Evolutionary conservation across 2,888 invertebrate species (phyloP).

Genomic region (Rhogogaster chlorosoma): DNA sequence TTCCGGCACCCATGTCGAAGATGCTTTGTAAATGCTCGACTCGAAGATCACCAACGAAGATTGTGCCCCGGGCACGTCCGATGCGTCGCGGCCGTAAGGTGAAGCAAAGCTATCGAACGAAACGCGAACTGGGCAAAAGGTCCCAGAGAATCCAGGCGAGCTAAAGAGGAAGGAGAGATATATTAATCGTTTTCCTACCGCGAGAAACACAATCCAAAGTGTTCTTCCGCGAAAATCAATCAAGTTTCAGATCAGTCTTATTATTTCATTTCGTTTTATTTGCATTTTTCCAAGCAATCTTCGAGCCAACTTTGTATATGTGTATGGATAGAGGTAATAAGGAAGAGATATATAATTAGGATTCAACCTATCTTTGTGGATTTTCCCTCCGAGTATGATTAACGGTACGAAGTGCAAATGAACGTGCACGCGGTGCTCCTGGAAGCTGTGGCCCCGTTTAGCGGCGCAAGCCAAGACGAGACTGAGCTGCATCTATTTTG

Average conservation of each 20-base stretch:
- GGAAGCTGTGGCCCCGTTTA: conserved; percentile 44
- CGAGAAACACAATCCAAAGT: neutral
- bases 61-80: conserved; percentile 69
- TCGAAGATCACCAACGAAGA: conserved; percentile 74
- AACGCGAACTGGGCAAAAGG: conserved; percentile 54
- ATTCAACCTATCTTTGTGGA: conserved; percentile 33
- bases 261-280: too few species aligned
- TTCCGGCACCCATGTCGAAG: conserved; percentile 32
- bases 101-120: conserved; percentile 69
- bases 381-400: conserved; percentile 32
- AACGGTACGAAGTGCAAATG: conserved; percentile 40
- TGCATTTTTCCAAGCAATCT: neutral
- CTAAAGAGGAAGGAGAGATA: neutral
- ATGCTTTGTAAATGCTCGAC: conserved; percentile 66
- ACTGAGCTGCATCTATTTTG: conserved; percentile 68
- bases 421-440: conserved; percentile 32
- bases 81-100: conserved; percentile 65
- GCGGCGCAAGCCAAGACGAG: conserved; percentile 52
- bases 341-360: conserved; percentile 43
- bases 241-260: neutral
- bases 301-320: neutral
- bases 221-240: neutral
- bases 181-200: neutral
- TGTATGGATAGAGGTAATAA: neutral
- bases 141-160: neutral